Base-by-base conservation (phyloP, 2,113 vertebrate species). In the Neotoma lepida region DNA sequence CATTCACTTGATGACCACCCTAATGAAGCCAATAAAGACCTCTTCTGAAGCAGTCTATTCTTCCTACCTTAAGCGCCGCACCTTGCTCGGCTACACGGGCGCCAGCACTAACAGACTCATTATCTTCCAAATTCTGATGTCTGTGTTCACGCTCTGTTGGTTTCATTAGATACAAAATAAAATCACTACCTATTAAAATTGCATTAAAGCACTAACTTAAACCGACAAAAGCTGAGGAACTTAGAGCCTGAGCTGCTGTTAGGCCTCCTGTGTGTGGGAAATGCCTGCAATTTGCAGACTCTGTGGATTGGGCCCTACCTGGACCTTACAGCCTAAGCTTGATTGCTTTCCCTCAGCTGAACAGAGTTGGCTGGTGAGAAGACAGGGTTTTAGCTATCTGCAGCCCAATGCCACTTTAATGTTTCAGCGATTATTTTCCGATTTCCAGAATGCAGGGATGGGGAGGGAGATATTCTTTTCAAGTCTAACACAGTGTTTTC, bases 131-230 rank as follows among this genome's bases (percentile, higher is more conserved):
- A 93, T 82, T 90, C 93, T 85, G 76, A 90, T 86, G 90, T 96
- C 94, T 95, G 8, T 88, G 91, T 96, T 94, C 97, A 96, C 0
- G 41, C 94, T 95, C 86, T 1, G 14, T 68, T 95, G 95, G 76
- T 95, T 97, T 97, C 92, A 97, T 95, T 94, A 90, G 86, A 87
- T 94, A 93, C 88, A 94, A 97, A 96, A 94, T 95, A 97, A 95
- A 97, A 96, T 94, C 94, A 90, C 94, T 95, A 84, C 93, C 90
- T 96, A 97, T 95, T 96, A 97, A 97, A 96, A 86, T 84, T 89
- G 92, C 92, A 89, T 95, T 94, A 96, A 92, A 94, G 70, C 64
- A 63, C 95, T 91, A 93, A 95, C 71, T 92, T 95, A 90, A 92
- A 92, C 54, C 44, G 96, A 88, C 73, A 70, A 93, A 96, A 92